phyloP scores from a whole-genome alignment of 2,797 vertebrate species.

The Alca torda region DNA sequence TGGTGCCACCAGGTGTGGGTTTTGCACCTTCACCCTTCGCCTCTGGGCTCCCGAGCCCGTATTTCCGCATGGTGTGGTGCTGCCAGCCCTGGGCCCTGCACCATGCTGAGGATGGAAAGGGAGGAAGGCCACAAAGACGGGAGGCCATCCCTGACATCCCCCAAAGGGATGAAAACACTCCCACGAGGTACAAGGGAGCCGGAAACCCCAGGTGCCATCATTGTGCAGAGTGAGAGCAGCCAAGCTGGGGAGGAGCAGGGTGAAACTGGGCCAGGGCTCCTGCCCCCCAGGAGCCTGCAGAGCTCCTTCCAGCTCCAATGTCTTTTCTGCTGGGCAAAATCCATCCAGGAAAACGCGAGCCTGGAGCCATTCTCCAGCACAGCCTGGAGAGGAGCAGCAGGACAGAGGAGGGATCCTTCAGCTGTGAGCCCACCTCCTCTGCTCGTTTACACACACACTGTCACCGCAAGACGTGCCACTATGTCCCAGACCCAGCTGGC shows the following conservation, averaged over 20 bases:
- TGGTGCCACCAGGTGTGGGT: not conserved
- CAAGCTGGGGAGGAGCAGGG: not conserved
- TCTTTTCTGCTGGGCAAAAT: not conserved
- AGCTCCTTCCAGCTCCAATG: not conserved
- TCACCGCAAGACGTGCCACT: not conserved
- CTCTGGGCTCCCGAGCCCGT: not conserved
- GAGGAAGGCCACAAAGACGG: fast-evolving
- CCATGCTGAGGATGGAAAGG: not conserved
- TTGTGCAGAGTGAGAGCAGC: not conserved
- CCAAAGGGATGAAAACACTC: not conserved
- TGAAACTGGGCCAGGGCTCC: not conserved
- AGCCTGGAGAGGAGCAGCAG: not conserved
- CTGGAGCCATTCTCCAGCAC: not conserved
- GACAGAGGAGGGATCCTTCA: not conserved
- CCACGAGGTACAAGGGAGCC: fast-evolving
- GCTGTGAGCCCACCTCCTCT: not conserved
- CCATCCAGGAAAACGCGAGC: not conserved
- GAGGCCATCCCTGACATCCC: not conserved
- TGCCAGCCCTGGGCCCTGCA: not conserved
- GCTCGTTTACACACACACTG: fast-evolving
- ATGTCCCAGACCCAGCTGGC: not conserved
- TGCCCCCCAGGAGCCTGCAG: not conserved
- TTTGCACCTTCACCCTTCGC: not conserved
- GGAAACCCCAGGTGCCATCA: not conserved
- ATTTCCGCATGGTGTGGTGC: not conserved